These are phyloP conservation scores for Hycleus cichorii DNA, from an alignment of 1,140 invertebrate species.

Conservation along the genomic window DNA sequence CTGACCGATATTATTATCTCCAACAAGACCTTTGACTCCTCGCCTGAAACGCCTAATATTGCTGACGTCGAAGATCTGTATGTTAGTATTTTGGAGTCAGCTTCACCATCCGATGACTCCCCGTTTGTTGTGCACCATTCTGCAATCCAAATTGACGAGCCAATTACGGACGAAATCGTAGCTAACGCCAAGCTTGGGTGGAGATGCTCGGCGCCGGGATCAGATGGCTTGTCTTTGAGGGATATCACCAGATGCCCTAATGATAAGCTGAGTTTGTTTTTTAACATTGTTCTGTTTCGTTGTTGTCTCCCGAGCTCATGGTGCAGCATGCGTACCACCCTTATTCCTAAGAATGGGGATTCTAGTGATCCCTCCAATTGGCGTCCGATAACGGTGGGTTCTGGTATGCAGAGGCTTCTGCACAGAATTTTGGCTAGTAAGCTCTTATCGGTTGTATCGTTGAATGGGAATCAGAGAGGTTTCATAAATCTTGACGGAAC, in stretches of 20 bases:
- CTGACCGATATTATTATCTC: too few relatives aligned
- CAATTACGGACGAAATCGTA: conserved; percentile 6
- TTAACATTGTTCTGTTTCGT: conserved; percentile 10
- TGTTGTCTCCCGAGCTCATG: background rate
- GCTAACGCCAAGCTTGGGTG: background rate
- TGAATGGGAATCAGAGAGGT: too few relatives aligned
- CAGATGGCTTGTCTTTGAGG: conserved; percentile 36
- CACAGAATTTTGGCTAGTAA: too few relatives aligned
- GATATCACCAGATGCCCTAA: background rate
- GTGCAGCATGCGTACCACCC: conserved; percentile 2
- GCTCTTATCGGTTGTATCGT: too few relatives aligned
- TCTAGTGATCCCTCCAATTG: conserved; percentile 13
- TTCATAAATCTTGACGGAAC: too few relatives aligned
- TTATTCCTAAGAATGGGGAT: conserved; percentile 19
- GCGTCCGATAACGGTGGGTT: conserved; percentile 37
- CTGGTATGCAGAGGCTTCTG: too few relatives aligned
- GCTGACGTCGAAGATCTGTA: too few relatives aligned
- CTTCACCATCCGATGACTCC: too few relatives aligned
- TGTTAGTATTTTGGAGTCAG: too few relatives aligned
- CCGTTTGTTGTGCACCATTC: background rate
- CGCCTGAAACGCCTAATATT: too few relatives aligned
- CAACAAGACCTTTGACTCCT: too few relatives aligned
- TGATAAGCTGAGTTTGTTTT: background rate
- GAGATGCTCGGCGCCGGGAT: background rate
- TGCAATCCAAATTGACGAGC: conserved; percentile 5